Base-by-base conservation (phyloP, 2,113 vertebrate genomes). In the Nestor notabilis region DNA sequence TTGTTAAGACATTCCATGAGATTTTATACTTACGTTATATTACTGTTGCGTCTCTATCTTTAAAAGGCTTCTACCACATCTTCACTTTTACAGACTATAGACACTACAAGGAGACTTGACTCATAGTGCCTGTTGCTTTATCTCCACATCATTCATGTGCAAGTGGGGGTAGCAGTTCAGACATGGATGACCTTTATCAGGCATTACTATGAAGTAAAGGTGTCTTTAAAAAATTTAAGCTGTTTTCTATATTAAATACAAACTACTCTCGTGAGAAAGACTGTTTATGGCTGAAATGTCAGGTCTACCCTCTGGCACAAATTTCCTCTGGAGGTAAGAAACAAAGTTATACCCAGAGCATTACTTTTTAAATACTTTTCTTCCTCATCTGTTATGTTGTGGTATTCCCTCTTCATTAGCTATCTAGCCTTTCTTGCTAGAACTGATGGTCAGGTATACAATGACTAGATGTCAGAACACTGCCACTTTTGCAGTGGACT, bases 221-320 rank as follows among this genome's bases (percentile, higher is more conserved):
- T 14, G 16, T 74, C 66, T 89, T 94, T 33, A 80, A 93, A 92
- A 88, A 74, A 46, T 13, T 66, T 64, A 90, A 77, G 13, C 11
- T 13, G 3, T 55, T 5, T 31, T 70, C n/a, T 88, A 91, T 65
- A 33, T 44, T 81, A n/a, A 87, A 55, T 65, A 61, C 17, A 88
- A 89, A 78, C 21, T 80, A 24, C 25, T 71, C 50, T 94, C 58
- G 20, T 65, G 68, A 93, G 56, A 56, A 92, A 83, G 7, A 13
- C 8, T 83, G 11, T 76, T 92, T 63, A 29, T 83, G 24, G 13
- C 29, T 78, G 47, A 83, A 82, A 93, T 80, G 25, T 69, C 3
- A 1, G 2, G 65, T 92, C 28, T 87, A 33, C 11, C 7, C 33
- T 66, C n/a, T 64, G 17, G 28, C 55, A 84, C 23, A 75, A 84